Percentiles rank a stretch among this genome's conserved stretches.
Evolutionary conservation across 2,113 vertebrate genomes (phyloP).

Genomic region (Platysteira castanea): DNA sequence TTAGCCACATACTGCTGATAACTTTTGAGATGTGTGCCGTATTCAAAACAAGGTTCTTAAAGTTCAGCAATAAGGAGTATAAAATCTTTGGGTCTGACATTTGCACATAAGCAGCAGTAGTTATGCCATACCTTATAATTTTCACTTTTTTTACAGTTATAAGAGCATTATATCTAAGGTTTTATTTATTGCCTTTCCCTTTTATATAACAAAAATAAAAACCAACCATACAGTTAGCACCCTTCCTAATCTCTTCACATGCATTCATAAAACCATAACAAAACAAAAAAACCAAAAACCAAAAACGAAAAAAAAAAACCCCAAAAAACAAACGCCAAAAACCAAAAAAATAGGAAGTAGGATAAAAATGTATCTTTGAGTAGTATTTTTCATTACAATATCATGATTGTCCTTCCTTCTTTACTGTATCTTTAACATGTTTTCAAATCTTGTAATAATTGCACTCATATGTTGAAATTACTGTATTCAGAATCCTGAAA

Average conservation of each 20-base stretch:
- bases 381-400: background rate
- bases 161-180: background rate
- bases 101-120: background rate
- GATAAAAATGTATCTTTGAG: background rate
- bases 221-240: rapidly evolving
- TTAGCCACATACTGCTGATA: background rate
- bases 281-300: background rate
- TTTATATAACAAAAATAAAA: background rate
- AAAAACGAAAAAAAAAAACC: background rate
- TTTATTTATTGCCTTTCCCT: background rate
- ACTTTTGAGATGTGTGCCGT: background rate
- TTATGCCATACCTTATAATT: background rate
- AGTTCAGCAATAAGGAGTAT: background rate
- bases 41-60: background rate
- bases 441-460: background rate
- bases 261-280: background rate
- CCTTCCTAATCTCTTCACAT: background rate
- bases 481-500: background rate
- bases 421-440: background rate
- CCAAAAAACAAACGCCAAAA: no score
- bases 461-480: background rate
- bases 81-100: background rate
- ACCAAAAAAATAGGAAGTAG: no score
- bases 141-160: background rate
- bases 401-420: background rate